Base-by-base conservation (phyloP, 2,888 invertebrate genomes). In the Drosophila maculinotata region DNA sequence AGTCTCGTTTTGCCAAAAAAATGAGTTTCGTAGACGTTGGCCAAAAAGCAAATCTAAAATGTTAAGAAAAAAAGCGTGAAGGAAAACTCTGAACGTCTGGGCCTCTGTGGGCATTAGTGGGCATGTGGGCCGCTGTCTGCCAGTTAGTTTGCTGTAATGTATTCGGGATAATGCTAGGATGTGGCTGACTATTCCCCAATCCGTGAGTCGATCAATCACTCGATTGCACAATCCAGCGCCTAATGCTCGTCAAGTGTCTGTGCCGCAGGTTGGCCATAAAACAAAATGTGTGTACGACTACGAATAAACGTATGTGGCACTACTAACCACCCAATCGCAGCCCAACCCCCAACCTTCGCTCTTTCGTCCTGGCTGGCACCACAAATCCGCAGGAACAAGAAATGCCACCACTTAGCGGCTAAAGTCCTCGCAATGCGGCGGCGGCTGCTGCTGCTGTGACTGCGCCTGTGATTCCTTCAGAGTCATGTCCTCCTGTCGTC, bases 351-450 rank as follows among this genome's bases (percentile, higher is more conserved):
- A 47, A 3, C 31, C 14, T 3, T 14, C 33, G 2, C 28, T 8
- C 15, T 7, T 20, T 20, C 20, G 20, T 20, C 20, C 20, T 20
- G 2, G 20, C 42, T 7, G 2, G 28, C 15, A n/a, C 8, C 15
- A 20, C 49, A 42, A 68, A 53, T 69, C 52, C 42, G 31, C n/a
- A 44, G 39, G 17, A 54, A 48, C 67, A 59, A 60, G 30, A 71
- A 65, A 72, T 51, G 68, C 66, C 68, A 58, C 56, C 79, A 79
- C 77, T 80, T 80, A 75, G 75, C 75, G 65, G 54, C 68, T 62
- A 66, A 76, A 56, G 66, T 69, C 60, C 54, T 66, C 76, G 76
- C 66, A 77, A 77, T 60, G n/a, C 48, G 38, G 51, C 15, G 28
- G 25, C 38, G 12, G n/a, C 38, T 25, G 47, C 17, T 49, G 35